Percentiles rank a stretch among this genome's conserved stretches.
These are phyloP conservation scores for Stylophora pistillata DNA, from an alignment of 64 coral and sea anemone genomes.

Conservation along the genomic window DNA sequence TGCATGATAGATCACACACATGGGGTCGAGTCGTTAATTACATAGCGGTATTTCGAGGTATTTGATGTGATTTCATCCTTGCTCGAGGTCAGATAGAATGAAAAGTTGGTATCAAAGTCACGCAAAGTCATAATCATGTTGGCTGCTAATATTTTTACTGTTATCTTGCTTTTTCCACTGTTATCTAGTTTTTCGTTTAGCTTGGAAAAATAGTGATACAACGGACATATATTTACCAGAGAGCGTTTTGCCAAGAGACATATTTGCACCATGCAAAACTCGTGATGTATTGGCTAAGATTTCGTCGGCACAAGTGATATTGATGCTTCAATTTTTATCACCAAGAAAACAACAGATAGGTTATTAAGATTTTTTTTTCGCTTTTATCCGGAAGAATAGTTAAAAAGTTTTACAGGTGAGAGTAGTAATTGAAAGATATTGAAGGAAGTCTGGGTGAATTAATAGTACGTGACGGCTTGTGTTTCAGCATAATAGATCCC, in stretches of 20 bases:
- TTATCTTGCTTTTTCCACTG: neutral
- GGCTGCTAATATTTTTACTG: neutral
- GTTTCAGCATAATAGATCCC: too few species aligned
- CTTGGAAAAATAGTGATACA: neutral
- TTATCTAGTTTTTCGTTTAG: neutral
- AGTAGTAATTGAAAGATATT: neutral
- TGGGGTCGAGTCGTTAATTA: neutral
- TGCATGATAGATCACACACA: neutral
- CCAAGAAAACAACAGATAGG: neutral
- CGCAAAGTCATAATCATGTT: neutral
- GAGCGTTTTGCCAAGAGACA: neutral
- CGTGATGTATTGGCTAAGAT: slow-evolving; percentile 11
- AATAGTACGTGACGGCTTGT: too few species aligned
- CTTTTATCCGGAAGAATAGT: neutral
- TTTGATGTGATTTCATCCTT: neutral
- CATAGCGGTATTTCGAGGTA: neutral
- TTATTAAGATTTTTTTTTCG: neutral
- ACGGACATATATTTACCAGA: neutral
- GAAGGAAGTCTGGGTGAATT: too few species aligned
- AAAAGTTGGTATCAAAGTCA: neutral
- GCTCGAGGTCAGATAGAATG: neutral
- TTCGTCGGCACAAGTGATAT: neutral
- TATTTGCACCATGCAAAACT: slow-evolving; percentile 9
- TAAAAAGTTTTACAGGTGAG: neutral
- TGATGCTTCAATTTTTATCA: neutral